Evolutionary conservation across 2,888 invertebrate species (phyloP).

Genomic region (Megamerina dolium): DNA sequence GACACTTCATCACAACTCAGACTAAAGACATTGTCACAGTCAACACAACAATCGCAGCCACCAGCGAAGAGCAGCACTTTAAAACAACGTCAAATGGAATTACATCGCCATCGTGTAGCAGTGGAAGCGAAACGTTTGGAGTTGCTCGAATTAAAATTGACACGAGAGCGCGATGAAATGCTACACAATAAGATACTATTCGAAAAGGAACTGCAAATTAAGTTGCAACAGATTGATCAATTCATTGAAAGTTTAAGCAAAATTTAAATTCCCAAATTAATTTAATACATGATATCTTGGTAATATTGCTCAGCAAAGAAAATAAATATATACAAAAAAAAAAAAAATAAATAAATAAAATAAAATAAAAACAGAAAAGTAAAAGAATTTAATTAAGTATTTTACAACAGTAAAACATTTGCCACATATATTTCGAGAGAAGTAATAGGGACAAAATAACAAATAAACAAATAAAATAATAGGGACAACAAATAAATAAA

Average conservation of each 20-base stretch:
- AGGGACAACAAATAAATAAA: too few relatives aligned
- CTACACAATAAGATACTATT: conserved; percentile 29
- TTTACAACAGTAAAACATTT: too few relatives aligned
- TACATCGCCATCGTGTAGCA: conserved; percentile 32
- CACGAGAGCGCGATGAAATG: conserved; percentile 35
- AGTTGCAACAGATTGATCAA: conserved; percentile 3
- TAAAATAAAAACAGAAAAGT: too few relatives aligned
- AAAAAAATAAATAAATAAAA: too few relatives aligned
- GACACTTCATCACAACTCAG: not conserved
- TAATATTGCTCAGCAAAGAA: not conserved
- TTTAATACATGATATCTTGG: too few relatives aligned
- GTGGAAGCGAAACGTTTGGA: conserved; percentile 36
- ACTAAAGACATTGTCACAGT: not conserved
- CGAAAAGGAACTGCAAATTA: conserved; percentile 32
- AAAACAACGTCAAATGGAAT: conserved; percentile 32
- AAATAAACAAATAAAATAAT: too few relatives aligned
- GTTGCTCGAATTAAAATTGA: conserved; percentile 33
- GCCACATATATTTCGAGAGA: too few relatives aligned
- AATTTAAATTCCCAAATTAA: too few relatives aligned
- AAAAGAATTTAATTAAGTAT: too few relatives aligned
- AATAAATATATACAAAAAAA: too few relatives aligned
- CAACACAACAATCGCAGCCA: not conserved
- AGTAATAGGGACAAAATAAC: too few relatives aligned
- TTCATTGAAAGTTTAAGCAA: too few relatives aligned
- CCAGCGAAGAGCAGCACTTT: conserved; percentile 17